Conservation (phyloP, 2,888 invertebrate species). For the Micropterix aruncella region DNA sequence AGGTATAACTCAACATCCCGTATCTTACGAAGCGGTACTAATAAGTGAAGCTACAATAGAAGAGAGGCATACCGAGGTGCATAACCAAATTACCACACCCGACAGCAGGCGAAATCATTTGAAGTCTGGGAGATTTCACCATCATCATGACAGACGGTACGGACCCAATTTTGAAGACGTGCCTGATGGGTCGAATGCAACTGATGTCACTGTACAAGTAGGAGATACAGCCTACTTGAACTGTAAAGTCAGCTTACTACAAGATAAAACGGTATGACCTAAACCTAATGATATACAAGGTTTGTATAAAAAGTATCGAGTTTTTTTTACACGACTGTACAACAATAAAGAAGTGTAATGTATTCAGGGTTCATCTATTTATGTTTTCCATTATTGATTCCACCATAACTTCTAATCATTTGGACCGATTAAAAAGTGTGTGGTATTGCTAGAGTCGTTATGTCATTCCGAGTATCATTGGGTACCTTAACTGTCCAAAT, state of each 20-base stretch:
- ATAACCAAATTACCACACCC: not conserved
- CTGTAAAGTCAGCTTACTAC: conserved; percentile 58
- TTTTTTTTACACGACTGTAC: not conserved
- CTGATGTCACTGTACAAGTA: conserved; percentile 59
- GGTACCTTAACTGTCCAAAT: no score
- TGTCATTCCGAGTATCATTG: no score
- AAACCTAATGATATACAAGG: not conserved
- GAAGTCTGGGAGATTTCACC: conserved; percentile 15
- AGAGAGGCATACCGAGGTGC: not conserved
- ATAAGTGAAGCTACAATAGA: not conserved
- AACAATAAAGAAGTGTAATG: no score
- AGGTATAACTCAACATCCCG: not conserved
- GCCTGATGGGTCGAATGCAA: conserved; percentile 39
- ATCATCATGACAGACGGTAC: conserved; percentile 41
- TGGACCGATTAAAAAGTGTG: no score
- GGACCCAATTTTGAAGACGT: conserved; percentile 56
- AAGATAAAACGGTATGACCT: conserved; percentile 58
- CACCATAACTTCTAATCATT: no score
- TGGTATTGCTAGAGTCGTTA: no score
- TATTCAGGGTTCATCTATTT: no score
- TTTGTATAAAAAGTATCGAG: not conserved
- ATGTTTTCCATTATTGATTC: no score
- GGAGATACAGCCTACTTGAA: conserved; percentile 59
- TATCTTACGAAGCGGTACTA: not conserved
- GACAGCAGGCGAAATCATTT: not conserved